phyloP scores from a whole-genome alignment of 2,888 invertebrate genomes.

The Nasonovia ribisnigri region DNA sequence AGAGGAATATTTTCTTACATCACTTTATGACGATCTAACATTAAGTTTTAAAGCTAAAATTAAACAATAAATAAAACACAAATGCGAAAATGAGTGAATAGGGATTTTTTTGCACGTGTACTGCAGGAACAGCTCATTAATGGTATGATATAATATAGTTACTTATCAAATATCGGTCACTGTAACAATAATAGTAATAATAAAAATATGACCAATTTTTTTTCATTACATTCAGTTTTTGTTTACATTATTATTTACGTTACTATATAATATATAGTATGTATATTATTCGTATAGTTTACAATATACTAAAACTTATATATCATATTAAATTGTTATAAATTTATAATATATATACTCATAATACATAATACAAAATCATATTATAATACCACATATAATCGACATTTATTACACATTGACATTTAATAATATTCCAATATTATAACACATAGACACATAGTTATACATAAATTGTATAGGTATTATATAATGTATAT shows the following conservation, averaged over 20 bases:
- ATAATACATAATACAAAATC: conserved; percentile 8
- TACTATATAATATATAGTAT: background rate
- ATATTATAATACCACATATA: background rate
- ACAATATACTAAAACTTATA: background rate
- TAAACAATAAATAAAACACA: conserved; percentile 41
- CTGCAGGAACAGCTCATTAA: conserved; percentile 48
- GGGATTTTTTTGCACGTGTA: conserved; percentile 26
- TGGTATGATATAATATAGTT: conserved; percentile 27
- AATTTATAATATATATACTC: background rate
- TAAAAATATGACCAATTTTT: background rate
- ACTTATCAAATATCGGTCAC: background rate
- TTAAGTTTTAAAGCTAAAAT: conserved; percentile 32
- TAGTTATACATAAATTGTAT: background rate
- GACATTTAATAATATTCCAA: conserved; percentile 1
- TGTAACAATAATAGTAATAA: background rate
- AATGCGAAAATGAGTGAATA: conserved; percentile 38
- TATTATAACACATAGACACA: background rate
- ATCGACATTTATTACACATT: conserved; percentile 29
- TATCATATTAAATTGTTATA: conserved; percentile 6
- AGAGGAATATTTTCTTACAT: conserved; percentile 43
- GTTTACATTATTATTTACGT: conserved; percentile 15
- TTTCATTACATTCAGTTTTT: conserved; percentile 10
- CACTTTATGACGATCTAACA: conserved; percentile 28
- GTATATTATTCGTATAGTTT: background rate
- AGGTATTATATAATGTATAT: background rate